Conservation (phyloP, 1,140 invertebrate species). For the Ruditapes philippinarum region DNA sequence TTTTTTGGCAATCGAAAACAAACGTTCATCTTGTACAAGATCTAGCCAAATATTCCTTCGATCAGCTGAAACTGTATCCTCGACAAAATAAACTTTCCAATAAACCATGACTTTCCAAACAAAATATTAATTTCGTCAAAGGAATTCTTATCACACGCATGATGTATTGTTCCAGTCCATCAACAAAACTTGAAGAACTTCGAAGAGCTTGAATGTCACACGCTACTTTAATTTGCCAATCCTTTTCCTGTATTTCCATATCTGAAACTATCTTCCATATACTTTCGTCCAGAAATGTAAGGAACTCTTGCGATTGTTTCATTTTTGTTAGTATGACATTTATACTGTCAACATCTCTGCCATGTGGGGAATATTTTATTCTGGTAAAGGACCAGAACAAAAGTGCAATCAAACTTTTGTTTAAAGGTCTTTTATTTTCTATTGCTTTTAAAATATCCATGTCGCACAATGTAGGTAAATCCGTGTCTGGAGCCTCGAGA, state of each 20-base stretch:
- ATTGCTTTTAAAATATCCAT: conserved; percentile 52
- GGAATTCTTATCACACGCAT: background rate
- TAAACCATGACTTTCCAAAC: background rate
- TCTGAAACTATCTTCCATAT: conserved; percentile 14
- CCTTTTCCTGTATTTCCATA: background rate
- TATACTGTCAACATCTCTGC: conserved; percentile 58
- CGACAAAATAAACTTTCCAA: conserved; percentile 26
- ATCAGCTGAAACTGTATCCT: background rate
- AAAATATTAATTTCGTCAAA: conserved; percentile 41
- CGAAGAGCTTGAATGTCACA: conserved; percentile 3
- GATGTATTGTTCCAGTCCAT: conserved; percentile 35
- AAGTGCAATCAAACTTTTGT: conserved; percentile 30
- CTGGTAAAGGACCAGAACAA: conserved; percentile 76
- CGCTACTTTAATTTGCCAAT: conserved; percentile 36
- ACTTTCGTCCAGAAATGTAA: conserved; percentile 49
- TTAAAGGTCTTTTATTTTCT: conserved; percentile 50
- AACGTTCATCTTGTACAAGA: background rate
- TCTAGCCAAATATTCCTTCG: background rate
- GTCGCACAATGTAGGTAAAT: conserved; percentile 25
- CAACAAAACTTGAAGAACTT: conserved; percentile 4
- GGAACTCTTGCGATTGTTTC: conserved; percentile 12
- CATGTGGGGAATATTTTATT: conserved; percentile 65
- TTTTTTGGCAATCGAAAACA: background rate
- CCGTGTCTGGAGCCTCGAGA: conserved; percentile 47
- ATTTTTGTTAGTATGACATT: conserved; percentile 51